A percentile compares a stretch with the other conserved stretches of the same genome.
These are phyloP conservation scores for Cavia porcellus DNA, from an alignment of 2,113 vertebrate species.

Conservation along the genomic window DNA sequence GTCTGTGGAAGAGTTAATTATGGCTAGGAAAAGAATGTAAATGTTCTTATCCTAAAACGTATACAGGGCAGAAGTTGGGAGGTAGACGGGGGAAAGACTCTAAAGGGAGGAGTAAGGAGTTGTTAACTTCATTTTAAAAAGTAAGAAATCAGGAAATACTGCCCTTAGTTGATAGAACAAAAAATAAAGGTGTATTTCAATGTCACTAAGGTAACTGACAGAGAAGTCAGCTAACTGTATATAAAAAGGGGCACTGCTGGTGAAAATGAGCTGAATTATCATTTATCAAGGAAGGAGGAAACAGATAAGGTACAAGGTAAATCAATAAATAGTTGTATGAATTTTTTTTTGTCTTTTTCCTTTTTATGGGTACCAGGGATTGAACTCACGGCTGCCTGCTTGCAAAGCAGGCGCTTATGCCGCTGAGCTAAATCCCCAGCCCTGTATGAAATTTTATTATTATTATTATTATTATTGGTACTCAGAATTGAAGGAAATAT, in stretches of 20 bases:
- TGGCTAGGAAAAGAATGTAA: constrained; percentile 3
- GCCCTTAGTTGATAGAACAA: neutral
- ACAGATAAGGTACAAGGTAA: neutral
- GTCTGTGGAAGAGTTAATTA: neutral
- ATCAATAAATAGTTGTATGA: neutral
- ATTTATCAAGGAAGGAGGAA: neutral
- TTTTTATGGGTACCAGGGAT: no score
- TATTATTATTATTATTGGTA: neutral
- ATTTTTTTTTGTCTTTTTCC: neutral
- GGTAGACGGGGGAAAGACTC: neutral
- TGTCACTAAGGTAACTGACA: neutral
- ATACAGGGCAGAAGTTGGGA: neutral
- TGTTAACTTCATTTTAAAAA: neutral
- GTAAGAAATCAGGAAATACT: neutral
- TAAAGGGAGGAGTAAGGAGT: neutral
- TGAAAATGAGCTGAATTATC: neutral
- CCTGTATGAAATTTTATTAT: no score
- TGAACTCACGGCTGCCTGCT: no score
- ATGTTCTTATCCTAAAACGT: constrained; percentile 1
- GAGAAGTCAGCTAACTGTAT: neutral
- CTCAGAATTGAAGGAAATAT: neutral
- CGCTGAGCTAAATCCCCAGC: no score
- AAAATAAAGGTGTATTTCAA: neutral
- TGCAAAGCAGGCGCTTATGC: no score
- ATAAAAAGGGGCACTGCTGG: neutral